Conservation (phyloP, 2,888 invertebrate genomes). For the Acanthoscelides obtectus region DNA sequence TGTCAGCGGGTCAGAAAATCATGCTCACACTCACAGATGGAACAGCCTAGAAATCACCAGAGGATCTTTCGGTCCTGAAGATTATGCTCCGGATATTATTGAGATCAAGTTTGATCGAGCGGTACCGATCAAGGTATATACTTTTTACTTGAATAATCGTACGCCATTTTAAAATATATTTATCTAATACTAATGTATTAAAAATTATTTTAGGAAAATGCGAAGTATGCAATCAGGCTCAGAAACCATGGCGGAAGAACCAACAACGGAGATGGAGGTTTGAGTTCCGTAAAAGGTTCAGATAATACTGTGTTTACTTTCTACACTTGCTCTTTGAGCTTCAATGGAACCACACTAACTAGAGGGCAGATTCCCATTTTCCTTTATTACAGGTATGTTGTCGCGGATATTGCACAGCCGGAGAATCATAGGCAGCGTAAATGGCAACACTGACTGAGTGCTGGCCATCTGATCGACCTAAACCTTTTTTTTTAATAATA, state of each 20-base stretch:
- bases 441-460: no score
- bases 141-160: no score
- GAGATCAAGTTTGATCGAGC: slow-evolving; percentile 89
- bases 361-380: slow-evolving; percentile 93
- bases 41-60: slow-evolving; percentile 78
- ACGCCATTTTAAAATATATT: no score
- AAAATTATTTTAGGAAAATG: slow-evolving; percentile 63
- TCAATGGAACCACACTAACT: slow-evolving; percentile 93
- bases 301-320: slow-evolving; percentile 91
- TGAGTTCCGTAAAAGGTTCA: slow-evolving; percentile 82
- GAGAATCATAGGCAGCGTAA: no score
- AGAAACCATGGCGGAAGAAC: slow-evolving; percentile 90
- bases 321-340: slow-evolving; percentile 86
- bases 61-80: slow-evolving; percentile 79
- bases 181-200: background rate
- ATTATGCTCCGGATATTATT: slow-evolving; percentile 81
- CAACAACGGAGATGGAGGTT: slow-evolving; percentile 90
- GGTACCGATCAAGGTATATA: slow-evolving; percentile 70
- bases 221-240: slow-evolving; percentile 83
- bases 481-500: no score
- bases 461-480: no score
- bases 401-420: no score
- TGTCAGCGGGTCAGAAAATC: slow-evolving; percentile 50
- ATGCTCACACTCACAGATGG: slow-evolving; percentile 74
- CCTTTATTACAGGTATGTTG: slow-evolving; percentile 73